Conservation (phyloP, 2,797 vertebrate species). For the Remorina albescens region DNA sequence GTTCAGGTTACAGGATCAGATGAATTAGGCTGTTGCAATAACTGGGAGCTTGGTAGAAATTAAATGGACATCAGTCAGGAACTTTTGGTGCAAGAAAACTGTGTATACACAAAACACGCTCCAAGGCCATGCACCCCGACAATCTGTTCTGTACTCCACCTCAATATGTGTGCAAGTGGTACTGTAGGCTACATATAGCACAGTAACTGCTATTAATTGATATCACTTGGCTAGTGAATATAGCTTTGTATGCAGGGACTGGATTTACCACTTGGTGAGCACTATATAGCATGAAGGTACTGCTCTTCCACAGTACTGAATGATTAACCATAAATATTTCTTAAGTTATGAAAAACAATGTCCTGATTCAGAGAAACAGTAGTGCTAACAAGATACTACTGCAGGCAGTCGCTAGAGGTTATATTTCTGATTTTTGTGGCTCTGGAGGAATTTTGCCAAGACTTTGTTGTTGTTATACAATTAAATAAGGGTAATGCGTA, state of each 20-base stretch:
- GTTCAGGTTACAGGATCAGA: conserved; percentile 4
- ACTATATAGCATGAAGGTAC: not conserved
- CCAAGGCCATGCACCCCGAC: not conserved
- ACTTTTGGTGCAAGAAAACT: conserved; percentile 1
- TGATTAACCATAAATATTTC: not conserved
- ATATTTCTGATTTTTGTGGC: not conserved
- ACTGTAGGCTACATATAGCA: not conserved
- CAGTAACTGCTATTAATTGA: conserved; percentile 1
- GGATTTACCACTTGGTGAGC: not conserved
- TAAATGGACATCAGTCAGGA: not conserved
- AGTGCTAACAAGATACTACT: not conserved
- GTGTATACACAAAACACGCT: conserved; percentile 34
- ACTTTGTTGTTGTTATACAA: not conserved
- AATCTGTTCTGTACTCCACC: not conserved
- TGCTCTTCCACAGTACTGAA: not conserved
- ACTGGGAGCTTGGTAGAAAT: not conserved
- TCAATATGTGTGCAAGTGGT: not conserved
- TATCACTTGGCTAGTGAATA: not conserved
- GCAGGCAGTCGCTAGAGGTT: not conserved
- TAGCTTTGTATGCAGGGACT: not conserved
- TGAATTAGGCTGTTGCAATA: conserved; percentile 17
- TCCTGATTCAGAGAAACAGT: not conserved
- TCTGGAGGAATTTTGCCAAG: not conserved
- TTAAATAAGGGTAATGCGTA: not conserved
- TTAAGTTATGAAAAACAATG: not conserved